These are phyloP conservation scores for Mechanitis messenoides DNA, from an alignment of 2,888 invertebrate genomes.

Conservation along the genomic window DNA sequence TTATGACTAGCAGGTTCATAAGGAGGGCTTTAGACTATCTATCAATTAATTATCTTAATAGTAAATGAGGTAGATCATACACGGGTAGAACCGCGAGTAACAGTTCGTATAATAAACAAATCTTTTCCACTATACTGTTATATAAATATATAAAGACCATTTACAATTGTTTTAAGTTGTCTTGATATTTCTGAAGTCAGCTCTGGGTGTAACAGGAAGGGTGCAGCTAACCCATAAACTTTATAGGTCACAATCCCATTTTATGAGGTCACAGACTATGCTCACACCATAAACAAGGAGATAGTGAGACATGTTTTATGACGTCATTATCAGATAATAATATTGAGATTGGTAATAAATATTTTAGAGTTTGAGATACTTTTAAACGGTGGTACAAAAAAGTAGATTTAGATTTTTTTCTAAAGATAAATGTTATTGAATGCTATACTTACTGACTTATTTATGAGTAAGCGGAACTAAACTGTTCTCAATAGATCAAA, in stretches of 20 bases:
- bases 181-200: slow-evolving; percentile 26
- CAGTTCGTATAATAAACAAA: no score
- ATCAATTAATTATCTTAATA: no score
- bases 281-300: slow-evolving; percentile 22
- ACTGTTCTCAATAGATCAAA: background rate
- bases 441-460: no score
- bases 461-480: background rate
- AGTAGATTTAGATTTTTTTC: no score
- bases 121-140: no score
- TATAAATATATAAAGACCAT: slow-evolving; percentile 10
- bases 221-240: slow-evolving; percentile 55
- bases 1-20: no score
- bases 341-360: background rate
- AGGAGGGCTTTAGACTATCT: no score
- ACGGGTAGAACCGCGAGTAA: no score
- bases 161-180: slow-evolving; percentile 19
- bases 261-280: slow-evolving; percentile 40
- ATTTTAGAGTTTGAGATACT: background rate
- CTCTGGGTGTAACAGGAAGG: slow-evolving; percentile 61
- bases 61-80: no score
- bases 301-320: slow-evolving; percentile 5
- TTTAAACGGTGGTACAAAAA: background rate
- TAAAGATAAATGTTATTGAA: no score
- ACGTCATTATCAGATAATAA: slow-evolving; percentile 8
- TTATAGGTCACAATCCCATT: slow-evolving; percentile 57